These are phyloP conservation scores for Cochlearius cochlearius DNA, from an alignment of 2,113 vertebrate species.

Conservation along the genomic window DNA sequence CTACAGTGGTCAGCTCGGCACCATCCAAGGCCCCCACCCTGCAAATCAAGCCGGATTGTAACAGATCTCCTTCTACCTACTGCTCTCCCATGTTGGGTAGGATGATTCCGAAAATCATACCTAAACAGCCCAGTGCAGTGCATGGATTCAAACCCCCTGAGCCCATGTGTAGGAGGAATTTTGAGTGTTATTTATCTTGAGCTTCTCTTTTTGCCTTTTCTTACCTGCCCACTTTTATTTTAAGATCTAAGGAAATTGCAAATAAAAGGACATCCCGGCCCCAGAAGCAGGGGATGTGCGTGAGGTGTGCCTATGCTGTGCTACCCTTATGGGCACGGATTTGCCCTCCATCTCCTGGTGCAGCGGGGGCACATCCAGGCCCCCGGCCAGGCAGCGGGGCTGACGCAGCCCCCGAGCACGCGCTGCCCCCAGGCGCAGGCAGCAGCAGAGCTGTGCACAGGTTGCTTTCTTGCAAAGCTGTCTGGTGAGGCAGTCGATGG, in stretches of 20 bases:
- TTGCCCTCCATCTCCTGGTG: not conserved
- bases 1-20: not conserved
- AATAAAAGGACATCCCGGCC: not conserved
- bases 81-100: not conserved
- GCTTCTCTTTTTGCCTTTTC: not conserved
- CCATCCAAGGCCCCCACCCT: not conserved
- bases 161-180: not conserved
- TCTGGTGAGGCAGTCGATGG: fast-evolving
- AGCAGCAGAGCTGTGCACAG: not conserved
- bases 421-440: not conserved
- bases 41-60: not conserved
- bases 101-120: not conserved
- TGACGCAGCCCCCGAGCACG: fast-evolving
- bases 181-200: not conserved
- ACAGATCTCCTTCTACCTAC: not conserved
- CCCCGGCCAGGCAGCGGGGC: not conserved
- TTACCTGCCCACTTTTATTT: not conserved
- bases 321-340: not conserved
- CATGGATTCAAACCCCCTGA: not conserved
- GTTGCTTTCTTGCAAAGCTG: not conserved
- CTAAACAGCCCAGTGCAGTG: not conserved
- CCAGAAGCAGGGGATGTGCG: not conserved
- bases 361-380: not conserved
- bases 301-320: not conserved
- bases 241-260: not conserved